Base-by-base conservation (phyloP, 2,888 invertebrate genomes). In the Synanthedon andrenaeformis region DNA sequence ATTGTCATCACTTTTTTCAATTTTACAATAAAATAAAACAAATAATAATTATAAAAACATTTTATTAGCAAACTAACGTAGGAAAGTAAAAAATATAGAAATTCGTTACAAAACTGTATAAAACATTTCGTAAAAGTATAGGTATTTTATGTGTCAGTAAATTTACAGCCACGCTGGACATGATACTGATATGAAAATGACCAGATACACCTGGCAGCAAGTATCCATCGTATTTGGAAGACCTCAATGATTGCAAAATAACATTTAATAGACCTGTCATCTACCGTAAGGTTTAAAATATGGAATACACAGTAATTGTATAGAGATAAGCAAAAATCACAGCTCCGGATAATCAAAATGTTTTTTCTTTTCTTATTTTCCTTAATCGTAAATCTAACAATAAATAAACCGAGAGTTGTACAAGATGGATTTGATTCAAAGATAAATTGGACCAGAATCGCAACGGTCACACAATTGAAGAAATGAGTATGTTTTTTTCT, bases 1-100 rank as follows among this genome's bases (percentile, higher is more conserved):
- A 28, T 28, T 28, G 3, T 35, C 28, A 8, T 35, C 6, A 35
- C 6, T 8, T 8, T 35, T 35, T 35, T 35, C 35, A 35, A 35
- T 8, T 35, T 35, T 35, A 10, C 35, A 35, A 14, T 12, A 45
- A 49, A 49, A 45, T 14, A 63, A 65, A 52, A 55, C 51, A 54
- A 42, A 54, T 56, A 55, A 58, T 59, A 68, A 82, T 82, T 78
- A 77, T 76, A 76, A 85, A 85, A 87, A 85, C 84, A 82, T 85
- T 87, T 87, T 85, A 87, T 86, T 87, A 86, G 83, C 82, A 83
- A 85, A 83, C 82, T 86, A 84, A 82, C 79, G 82, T 86, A 85
- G 84, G 86, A 86, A 86, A 86, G 83, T 86, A 85, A 80, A 74
- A 86, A 87, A 86, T 82, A 82, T 85, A 86, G 82, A 85, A 84